Conservation (phyloP, 2,888 invertebrate genomes). For the Platerodrilus igneus region DNA sequence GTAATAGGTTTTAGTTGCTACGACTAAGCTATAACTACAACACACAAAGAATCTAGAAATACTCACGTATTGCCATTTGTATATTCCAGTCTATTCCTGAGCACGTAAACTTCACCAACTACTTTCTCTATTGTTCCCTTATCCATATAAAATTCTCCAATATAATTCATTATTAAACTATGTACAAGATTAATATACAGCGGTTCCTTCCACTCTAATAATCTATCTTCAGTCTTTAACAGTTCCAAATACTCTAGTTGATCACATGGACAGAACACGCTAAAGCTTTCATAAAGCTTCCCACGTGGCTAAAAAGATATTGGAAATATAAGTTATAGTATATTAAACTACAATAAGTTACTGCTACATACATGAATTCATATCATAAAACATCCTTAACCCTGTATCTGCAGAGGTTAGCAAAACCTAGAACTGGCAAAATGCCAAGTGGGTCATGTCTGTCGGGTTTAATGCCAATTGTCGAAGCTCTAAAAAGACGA, state of each 20-base stretch:
- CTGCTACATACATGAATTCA: too few species aligned
- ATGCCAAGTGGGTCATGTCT: slow-evolving; percentile 27
- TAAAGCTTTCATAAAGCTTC: slow-evolving; percentile 76
- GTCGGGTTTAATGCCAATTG: slow-evolving; percentile 6
- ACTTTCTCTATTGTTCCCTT: slow-evolving; percentile 66
- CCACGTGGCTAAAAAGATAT: slow-evolving; percentile 66
- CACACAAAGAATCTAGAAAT: too few species aligned
- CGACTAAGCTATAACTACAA: too few species aligned
- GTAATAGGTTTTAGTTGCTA: too few species aligned
- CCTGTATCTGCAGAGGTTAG: slow-evolving; percentile 30
- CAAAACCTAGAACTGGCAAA: slow-evolving; percentile 30
- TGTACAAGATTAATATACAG: slow-evolving; percentile 85
- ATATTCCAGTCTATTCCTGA: slow-evolving; percentile 60
- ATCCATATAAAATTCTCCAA: slow-evolving; percentile 66
- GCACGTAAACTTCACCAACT: slow-evolving; percentile 75
- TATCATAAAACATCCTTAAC: too few species aligned
- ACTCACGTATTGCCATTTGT: slow-evolving; percentile 58
- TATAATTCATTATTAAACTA: slow-evolving; percentile 71
- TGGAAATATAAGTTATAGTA: too few species aligned
- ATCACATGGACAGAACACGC: slow-evolving; percentile 78
- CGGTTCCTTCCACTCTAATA: slow-evolving; percentile 75
- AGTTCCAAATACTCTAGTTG: slow-evolving; percentile 67
- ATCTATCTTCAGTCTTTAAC: slow-evolving; percentile 68
- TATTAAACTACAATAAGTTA: too few species aligned
- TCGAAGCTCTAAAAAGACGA: not conserved